Evolutionary conservation across 1,140 invertebrate genomes (phyloP), one percentile per base, ranked within the genome.

Genomic region (Pogonomyrmex californicus): DNA sequence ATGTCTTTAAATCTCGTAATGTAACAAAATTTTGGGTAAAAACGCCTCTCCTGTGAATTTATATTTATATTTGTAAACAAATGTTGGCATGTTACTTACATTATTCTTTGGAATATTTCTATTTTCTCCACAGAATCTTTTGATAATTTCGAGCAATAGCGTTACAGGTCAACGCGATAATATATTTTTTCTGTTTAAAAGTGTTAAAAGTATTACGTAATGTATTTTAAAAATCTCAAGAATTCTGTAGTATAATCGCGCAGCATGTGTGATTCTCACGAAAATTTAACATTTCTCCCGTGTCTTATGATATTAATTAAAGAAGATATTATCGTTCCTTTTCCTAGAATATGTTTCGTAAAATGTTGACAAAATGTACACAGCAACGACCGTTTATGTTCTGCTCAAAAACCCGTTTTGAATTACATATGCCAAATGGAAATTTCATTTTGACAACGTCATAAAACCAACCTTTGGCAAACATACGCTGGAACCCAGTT

Each of bases 391-490:
- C 54, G 60, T 73, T 83, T 75, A 83, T 60, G 30, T 62, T 60
- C 63, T 54, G 78, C 49, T 73, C 7, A 66, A 75, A 77, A 75
- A 78, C 66, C 54, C 66, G 78, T 89, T 90, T 89, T 71, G 71
- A 89, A 87, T 82, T 75, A 78, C 88, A 66, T 62, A 77, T 87
- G 76, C 60, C 88, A 66, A 90, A 89, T 86, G 85, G 78, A 79
- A 88, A 90, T 90, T 90, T 90, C 85, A 90, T 90, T 89, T 89
- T 73, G 78, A 90, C 71, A 88, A 89, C 63, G 62, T 44, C 85
- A 86, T 90, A 89, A 89, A 90, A 89, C 65, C 76, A 71, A 86
- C n/a, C 73, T 60, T 89, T 89, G 62, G 51, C 71, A 78, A 88
- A 88, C 76, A 77, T 54, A 68, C 44, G 56, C 71, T 17, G 49